phyloP scores from a whole-genome alignment of 2,888 invertebrate genomes.

The Watsonalla cultraria region DNA sequence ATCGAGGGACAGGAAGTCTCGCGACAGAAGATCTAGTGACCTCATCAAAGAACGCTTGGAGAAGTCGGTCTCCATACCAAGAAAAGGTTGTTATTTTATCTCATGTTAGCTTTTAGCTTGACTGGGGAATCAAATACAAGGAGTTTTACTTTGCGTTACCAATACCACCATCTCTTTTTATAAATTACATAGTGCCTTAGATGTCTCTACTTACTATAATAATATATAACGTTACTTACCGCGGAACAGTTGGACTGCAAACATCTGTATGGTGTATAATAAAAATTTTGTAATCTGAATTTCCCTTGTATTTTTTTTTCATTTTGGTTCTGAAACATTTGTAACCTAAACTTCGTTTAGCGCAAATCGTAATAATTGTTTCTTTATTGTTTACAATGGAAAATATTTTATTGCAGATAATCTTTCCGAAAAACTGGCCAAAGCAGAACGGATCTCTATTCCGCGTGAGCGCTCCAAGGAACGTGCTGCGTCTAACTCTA shows the following conservation, averaged over 20 bases:
- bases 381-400: not conserved
- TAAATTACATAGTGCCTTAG: too few species aligned
- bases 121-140: not conserved
- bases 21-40: conserved; percentile 68
- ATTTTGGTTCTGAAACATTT: too few species aligned
- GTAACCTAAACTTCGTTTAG: too few species aligned
- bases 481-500: conserved; percentile 67
- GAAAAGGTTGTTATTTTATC: conserved; percentile 49
- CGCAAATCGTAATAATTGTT: too few species aligned
- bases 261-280: too few species aligned
- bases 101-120: not conserved
- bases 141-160: too few species aligned
- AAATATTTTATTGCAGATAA: conserved; percentile 43
- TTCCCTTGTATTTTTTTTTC: too few species aligned
- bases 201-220: too few species aligned
- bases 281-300: too few species aligned
- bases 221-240: too few species aligned
- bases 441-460: conserved; percentile 54
- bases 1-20: conserved; percentile 70
- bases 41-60: conserved; percentile 69
- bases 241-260: too few species aligned
- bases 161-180: too few species aligned
- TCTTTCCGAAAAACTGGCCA: conserved; percentile 47
- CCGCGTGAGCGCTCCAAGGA: conserved; percentile 52
- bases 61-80: conserved; percentile 69